Base-by-base conservation (phyloP, 2,888 invertebrate species). In the Drosophila fungiperda region DNA sequence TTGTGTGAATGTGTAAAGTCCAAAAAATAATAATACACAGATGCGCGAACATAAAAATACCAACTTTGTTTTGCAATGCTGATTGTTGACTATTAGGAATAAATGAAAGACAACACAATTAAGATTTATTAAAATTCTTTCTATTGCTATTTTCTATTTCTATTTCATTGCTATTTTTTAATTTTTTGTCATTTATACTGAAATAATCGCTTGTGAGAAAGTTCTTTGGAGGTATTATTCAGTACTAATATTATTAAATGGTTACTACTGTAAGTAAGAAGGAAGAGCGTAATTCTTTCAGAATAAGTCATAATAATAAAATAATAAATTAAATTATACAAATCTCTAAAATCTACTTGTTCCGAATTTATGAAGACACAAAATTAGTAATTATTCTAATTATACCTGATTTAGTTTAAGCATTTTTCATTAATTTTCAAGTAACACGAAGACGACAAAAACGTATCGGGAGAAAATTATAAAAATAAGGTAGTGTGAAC, bases 21-120 rank as follows among this genome's bases (percentile, higher is more conserved):
- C 6, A n/a, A 2, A 50, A 42, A 50, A 17, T 5, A 35, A 4
- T 45, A 49, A 50, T 52, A 73, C 50, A 32, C 54, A n/a, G 12
- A 11, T 38, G 20, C 33, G 29, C 15, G 12, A 12, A 17, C 26
- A 38, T n/a, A 53, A 59, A 68, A 69, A 63, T 66, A 67, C 53
- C 23, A 73, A 20, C 15, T 53, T 20, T 12, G 3, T 52, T 36
- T 55, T 57, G 38, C 15, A 17, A 57, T 42, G 29, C n/a, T 57
- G 35, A 11, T 68, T 54, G 4, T 40, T 11, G n/a, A 9, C n/a
- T n/a, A n/a, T 20, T 42, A n/a, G 2, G 2, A 26, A 54, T 26
- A 26, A 26, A 38, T 26, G 1, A 26, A 38, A 26, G 7, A 29
- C 6, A 38, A 12, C 9, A 45, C 3, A 23, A 3, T 55, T 8